Evolutionary conservation across 2,113 vertebrate species (phyloP), one percentile per base, ranked within the genome.

Genomic region (Anoura caudifer): DNA sequence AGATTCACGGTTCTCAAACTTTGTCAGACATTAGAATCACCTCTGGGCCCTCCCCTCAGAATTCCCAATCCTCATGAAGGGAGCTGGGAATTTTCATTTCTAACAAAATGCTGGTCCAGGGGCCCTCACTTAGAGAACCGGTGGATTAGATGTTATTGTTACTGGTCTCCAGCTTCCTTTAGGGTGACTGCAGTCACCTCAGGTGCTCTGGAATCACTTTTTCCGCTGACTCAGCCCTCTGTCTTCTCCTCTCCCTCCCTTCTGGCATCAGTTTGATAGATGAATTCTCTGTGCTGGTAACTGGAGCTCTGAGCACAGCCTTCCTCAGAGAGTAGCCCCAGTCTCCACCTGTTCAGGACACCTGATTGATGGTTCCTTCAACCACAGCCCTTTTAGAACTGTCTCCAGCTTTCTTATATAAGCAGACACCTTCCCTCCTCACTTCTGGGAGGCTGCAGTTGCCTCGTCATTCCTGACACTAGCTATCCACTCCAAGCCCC

Each of bases 291-390:
- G 2, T 12, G 91, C 88, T 76, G 81, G 97, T 97, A 98, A 98
- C 4, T 10, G 28, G 97, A 98, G 92, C 97, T 86, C 94, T 11
- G 50, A 81, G 73, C 79, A 80, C 33, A n/a, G 93, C 96, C 96
- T 59, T 91, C 82, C 1, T 0, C 93, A 67, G 81, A 82, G 93
- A 89, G 75, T 8, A 24, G 79, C 69, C 77, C 79, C 79, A 59
- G 90, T 50, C 43, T 84, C 94, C 97, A 98, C 97, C 97, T 98
- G 97, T 97, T 98, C 81, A 22, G 87, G 70, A 45, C 52, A 75
- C 92, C 96, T 97, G 97, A 98, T 97, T 90, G 97, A 98, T 85
- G 87, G 92, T 12, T 72, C 75, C 72, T 65, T 72, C 87, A 7
- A 17, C 47, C 22, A n/a, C 80, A 31, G 63, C 19, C 15, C 84